phyloP scores from a whole-genome alignment of 2,113 vertebrate genomes.

The Xiphias gladius region DNA sequence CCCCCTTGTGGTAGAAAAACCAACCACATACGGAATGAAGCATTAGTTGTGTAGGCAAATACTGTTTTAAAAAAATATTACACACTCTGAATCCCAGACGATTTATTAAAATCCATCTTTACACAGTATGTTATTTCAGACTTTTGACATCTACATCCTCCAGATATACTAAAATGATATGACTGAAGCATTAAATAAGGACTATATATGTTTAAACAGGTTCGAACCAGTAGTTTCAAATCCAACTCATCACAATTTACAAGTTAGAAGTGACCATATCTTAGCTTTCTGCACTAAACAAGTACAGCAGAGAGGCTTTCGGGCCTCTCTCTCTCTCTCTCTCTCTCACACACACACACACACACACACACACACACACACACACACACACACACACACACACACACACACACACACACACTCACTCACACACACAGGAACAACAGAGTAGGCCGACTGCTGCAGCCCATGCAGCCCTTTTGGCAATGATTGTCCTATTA shows the following conservation, averaged over 20 bases:
- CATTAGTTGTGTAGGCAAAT: neutral
- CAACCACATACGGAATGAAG: neutral
- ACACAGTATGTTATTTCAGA: conserved; percentile 58
- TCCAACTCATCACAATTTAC: conserved; percentile 15
- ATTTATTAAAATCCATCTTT: conserved; percentile 75
- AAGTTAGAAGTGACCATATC: conserved; percentile 50
- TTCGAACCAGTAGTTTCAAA: conserved; percentile 38
- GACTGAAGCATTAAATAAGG: conserved; percentile 60
- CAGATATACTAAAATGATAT: conserved; percentile 60
- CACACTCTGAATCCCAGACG: conserved; percentile 35
- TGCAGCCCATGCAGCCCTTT: conserved; percentile 30
- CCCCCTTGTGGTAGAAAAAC: conserved; percentile 56
- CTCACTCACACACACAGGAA: conserved; percentile 20
- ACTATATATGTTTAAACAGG: conserved; percentile 41
- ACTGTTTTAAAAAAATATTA: neutral
- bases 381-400: conserved; percentile 32
- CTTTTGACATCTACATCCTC: conserved; percentile 54
- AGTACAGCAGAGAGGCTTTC: neutral
- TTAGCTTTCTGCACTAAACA: conserved; percentile 4
- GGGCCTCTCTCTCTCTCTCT: too few species aligned
- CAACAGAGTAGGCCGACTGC: conserved; percentile 18
- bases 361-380: neutral
- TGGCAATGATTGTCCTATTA: conserved; percentile 43
- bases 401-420: conserved; percentile 15
- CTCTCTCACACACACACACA: neutral